Conservation (phyloP, 2,888 invertebrate genomes). For the Phorcus lineatus region DNA sequence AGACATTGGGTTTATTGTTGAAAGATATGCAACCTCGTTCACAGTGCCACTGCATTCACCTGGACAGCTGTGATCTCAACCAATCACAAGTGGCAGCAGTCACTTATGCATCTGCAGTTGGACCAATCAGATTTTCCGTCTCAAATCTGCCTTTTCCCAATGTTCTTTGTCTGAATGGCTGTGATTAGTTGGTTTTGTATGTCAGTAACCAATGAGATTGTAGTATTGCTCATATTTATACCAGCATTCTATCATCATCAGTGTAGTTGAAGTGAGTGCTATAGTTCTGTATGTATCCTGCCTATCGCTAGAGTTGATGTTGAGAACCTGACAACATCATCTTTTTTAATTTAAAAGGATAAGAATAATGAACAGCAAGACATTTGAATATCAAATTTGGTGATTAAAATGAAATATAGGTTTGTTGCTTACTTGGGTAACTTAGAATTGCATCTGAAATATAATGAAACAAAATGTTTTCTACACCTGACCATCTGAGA, state of each 20-base stretch:
- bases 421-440: no score
- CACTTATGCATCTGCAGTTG: slow-evolving; percentile 8
- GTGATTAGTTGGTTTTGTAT: slow-evolving; percentile 11
- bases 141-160: slow-evolving; percentile 8
- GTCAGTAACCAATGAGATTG: not conserved
- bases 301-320: no score
- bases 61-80: not conserved
- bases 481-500: no score
- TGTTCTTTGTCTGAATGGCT: not conserved
- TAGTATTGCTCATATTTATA: slow-evolving; percentile 12
- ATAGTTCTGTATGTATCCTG: not conserved
- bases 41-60: not conserved
- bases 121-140: slow-evolving; percentile 11
- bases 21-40: not conserved
- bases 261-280: not conserved
- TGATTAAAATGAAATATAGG: no score
- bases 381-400: no score
- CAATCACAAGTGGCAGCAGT: not conserved
- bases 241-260: not conserved
- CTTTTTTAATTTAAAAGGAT: no score
- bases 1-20: not conserved
- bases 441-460: no score
- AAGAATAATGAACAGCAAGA: no score
- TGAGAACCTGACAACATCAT: no score
- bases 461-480: no score